A percentile compares a stretch with the other conserved stretches of the same genome.
phyloP scores from a whole-genome alignment of 2,113 vertebrate species.

The Dermatemys mawii region DNA sequence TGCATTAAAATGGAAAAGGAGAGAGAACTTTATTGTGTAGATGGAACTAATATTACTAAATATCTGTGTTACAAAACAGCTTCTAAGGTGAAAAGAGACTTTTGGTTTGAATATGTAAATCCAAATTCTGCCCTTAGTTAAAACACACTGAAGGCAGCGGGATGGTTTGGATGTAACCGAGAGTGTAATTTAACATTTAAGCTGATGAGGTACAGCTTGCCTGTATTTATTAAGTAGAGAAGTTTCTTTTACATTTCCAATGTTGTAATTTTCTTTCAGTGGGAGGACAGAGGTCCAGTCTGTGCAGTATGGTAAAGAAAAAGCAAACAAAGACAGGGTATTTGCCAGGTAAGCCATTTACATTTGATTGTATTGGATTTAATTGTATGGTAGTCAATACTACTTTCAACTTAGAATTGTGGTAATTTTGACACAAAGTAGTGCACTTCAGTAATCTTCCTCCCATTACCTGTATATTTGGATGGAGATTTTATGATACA shows the following conservation, averaged over 20 bases:
- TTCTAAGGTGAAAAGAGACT: neutral
- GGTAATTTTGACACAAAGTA: neutral
- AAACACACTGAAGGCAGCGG: neutral
- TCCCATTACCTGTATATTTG: neutral
- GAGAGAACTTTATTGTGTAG: neutral
- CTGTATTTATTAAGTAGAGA: neutral
- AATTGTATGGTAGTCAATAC: neutral
- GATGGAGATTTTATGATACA: neutral
- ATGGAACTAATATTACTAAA: neutral
- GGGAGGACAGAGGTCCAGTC: conserved; percentile 98
- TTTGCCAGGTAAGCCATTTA: conserved; percentile 91
- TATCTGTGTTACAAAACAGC: neutral
- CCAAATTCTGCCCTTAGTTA: neutral
- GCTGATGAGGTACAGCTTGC: neutral
- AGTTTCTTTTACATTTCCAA: conserved; percentile 26
- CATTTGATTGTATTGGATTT: neutral
- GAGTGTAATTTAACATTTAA: fast-evolving
- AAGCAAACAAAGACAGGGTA: conserved; percentile 94
- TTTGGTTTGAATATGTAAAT: neutral
- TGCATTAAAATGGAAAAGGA: neutral
- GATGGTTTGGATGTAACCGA: neutral
- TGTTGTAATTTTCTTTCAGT: conserved; percentile 79
- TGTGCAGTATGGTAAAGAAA: conserved; percentile 99
- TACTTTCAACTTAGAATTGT: neutral
- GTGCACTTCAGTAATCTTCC: neutral